Conservation (phyloP, 2,113 vertebrate species). For the Gymnocephalus cernua region DNA sequence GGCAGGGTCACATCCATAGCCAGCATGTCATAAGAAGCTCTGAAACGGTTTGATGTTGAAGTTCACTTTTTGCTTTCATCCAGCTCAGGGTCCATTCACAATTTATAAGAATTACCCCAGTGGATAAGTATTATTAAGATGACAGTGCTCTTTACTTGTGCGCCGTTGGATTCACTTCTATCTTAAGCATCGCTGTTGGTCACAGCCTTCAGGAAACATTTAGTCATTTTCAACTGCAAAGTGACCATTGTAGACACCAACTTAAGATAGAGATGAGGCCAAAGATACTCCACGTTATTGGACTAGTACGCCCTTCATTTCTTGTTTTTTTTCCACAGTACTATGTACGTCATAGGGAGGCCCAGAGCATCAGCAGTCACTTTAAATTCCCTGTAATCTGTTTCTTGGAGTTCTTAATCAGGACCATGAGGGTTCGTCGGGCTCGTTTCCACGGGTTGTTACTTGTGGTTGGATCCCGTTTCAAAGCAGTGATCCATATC, state of each 20-base stretch:
- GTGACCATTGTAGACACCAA: neutral
- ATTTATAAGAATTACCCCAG: neutral
- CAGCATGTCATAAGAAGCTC: neutral
- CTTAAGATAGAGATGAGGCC: neutral
- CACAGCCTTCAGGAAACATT: neutral
- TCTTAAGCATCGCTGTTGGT: neutral
- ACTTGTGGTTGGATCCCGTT: constrained; percentile 14
- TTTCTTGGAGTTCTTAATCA: constrained; percentile 30
- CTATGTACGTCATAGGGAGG: neutral
- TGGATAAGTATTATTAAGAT: neutral
- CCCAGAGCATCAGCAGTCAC: constrained; percentile 18
- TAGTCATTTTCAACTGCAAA: constrained; percentile 1
- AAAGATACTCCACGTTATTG: neutral
- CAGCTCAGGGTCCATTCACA: neutral
- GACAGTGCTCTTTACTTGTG: neutral
- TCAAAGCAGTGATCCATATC: constrained; percentile 43
- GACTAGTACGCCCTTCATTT: neutral
- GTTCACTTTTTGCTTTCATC: neutral
- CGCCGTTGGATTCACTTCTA: neutral
- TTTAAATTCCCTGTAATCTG: constrained; percentile 13
- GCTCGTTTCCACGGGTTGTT: constrained; percentile 29
- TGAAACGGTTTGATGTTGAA: neutral
- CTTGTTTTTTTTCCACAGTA: neutral
- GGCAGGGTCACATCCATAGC: neutral
- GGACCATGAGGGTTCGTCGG: constrained; percentile 13